A percentile compares a stretch with the other conserved stretches of the same genome.
phyloP scores from a whole-genome alignment of 2,888 invertebrate species.

The Plusia festucae region DNA sequence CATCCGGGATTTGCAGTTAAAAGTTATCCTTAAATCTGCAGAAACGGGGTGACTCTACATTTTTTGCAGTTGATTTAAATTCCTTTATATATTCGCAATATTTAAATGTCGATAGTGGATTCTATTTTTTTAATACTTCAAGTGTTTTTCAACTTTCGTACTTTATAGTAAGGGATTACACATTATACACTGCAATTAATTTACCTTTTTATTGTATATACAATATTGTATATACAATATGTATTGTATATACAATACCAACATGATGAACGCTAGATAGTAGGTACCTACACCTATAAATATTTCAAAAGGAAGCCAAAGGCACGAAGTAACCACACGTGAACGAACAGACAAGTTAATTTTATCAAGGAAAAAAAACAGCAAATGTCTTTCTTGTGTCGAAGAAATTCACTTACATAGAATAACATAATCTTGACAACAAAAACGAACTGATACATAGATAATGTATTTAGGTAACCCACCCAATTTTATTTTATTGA shows the following conservation, averaged over 20 bases:
- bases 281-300: too few species aligned
- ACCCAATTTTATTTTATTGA: background rate
- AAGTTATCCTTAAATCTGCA: constrained; percentile 2
- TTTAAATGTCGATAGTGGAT: too few species aligned
- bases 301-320: too few species aligned
- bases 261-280: too few species aligned
- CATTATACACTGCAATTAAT: too few species aligned
- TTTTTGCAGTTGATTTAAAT: background rate
- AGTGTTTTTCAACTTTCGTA: too few species aligned
- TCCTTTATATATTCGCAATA: too few species aligned
- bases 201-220: too few species aligned
- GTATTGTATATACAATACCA: too few species aligned
- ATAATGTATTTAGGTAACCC: background rate
- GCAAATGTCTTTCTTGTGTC: constrained; percentile 8
- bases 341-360: background rate
- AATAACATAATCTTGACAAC: background rate
- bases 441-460: background rate
- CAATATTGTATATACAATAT: too few species aligned
- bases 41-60: background rate
- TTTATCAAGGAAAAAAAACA: background rate
- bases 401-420: background rate
- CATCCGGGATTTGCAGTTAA: background rate
- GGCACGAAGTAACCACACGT: background rate
- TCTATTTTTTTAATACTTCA: too few species aligned
- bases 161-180: too few species aligned